Base-by-base conservation (phyloP, 2,113 vertebrate species). In the Perca schrenkii region DNA sequence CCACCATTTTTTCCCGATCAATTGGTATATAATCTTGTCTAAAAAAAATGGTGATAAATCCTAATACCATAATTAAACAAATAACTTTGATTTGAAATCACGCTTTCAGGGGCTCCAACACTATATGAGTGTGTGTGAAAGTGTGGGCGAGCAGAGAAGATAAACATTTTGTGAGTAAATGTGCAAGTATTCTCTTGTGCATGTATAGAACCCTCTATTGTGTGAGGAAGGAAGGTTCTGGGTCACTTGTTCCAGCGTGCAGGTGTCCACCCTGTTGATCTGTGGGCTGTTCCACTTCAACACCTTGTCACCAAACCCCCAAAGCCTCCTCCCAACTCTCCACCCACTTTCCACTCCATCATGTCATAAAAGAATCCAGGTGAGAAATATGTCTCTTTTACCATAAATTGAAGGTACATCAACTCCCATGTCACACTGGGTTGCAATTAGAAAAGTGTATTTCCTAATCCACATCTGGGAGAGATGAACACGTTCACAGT, bases 201-300 rank as follows among this genome's bases (percentile, higher is more conserved):
- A 13, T 74, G 25, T 61, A 11, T 74, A 14, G 71, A 53, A 69
- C 62, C 62, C 62, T 80, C 47, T 60, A 65, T 77, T 90, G 79
- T 84, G 78, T 76, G 80, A 75, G 56, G 56, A 80, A 82, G 77
- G 84, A 62, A 22, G 64, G 86, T 89, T 93, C 84, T 8, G 91
- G 93, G 91, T 93, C 88, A 90, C 66, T 87, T 77, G 83, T 73
- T 88, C 22, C 77, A 76, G 76, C 79, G 66, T 81, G 75, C 91
- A 92, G 92, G 92, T 92, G 91, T 93, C 89, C 90, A 76, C 70
- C 67, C 74, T n/a, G 64, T 77, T 91, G 89, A 91, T 92, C 83
- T 89, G 80, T 89, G 58, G 79, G 82, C 63, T 83, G 91, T 91
- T 94, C 90, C 89, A 92, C 93, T 92, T 93, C 93, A 89, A 91